Percentiles rank a stretch among this genome's conserved stretches.
Conservation (phyloP, 2,888 invertebrate genomes). For the Mythimna pallens region DNA sequence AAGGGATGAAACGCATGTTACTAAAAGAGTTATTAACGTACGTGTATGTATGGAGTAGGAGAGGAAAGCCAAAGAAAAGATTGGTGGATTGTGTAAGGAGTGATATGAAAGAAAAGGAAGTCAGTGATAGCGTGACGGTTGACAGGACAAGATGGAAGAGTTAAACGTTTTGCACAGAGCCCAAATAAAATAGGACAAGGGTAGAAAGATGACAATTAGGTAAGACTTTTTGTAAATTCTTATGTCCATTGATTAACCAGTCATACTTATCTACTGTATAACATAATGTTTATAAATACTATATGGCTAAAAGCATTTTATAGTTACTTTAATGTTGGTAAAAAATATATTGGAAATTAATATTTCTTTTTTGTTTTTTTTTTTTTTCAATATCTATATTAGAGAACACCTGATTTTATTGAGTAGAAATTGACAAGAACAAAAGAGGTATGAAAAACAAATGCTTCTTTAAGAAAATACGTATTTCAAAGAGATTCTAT, state of each 20-base stretch:
- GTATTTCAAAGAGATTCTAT: not conserved
- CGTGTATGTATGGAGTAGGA: too few species aligned
- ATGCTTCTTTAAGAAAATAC: not conserved
- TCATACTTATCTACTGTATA: not conserved
- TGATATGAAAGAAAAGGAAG: too few species aligned
- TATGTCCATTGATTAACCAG: not conserved
- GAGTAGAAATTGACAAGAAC: not conserved
- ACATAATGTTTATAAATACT: not conserved
- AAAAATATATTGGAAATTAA: constrained; percentile 33
- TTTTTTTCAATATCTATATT: not conserved
- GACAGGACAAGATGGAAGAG: too few species aligned
- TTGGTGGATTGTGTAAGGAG: too few species aligned
- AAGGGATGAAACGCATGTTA: too few species aligned
- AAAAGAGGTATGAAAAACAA: not conserved
- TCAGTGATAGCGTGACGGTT: too few species aligned
- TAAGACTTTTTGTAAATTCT: too few species aligned
- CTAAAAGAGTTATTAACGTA: too few species aligned
- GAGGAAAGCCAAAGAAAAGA: too few species aligned
- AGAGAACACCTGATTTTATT: not conserved
- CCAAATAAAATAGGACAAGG: too few species aligned
- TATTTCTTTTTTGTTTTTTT: constrained; percentile 6
- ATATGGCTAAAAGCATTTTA: constrained; percentile 32
- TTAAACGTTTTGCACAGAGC: too few species aligned
- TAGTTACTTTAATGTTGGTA: constrained; percentile 13
- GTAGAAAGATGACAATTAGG: too few species aligned